These are phyloP conservation scores for Himantopus leucocephalus DNA, from an alignment of 2,113 vertebrate genomes.

Conservation along the genomic window DNA sequence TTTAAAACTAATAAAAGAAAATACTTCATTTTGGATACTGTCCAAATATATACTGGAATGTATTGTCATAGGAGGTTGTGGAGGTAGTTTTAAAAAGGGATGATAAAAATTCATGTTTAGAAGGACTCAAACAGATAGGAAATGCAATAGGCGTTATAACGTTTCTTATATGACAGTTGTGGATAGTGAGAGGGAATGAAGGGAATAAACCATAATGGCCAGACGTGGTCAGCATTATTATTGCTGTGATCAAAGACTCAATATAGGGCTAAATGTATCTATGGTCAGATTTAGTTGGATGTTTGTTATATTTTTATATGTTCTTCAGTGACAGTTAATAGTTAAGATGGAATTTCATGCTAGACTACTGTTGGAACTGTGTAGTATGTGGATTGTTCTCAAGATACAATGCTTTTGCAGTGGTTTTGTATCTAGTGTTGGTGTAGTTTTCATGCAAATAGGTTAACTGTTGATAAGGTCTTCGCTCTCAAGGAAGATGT, in stretches of 20 bases:
- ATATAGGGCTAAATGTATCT: neutral
- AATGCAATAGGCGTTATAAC: neutral
- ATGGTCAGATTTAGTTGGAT: neutral
- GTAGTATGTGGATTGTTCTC: neutral
- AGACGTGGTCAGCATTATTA: neutral
- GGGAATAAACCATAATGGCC: neutral
- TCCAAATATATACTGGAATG: neutral
- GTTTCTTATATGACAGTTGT: neutral
- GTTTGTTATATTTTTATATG: neutral
- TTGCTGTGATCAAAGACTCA: neutral
- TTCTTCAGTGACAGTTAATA: neutral
- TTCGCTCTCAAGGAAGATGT: neutral
- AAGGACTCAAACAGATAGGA: neutral
- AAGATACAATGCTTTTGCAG: neutral
- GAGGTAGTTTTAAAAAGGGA: neutral
- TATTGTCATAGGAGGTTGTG: neutral
- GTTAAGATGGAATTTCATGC: neutral
- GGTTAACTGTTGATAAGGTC: neutral
- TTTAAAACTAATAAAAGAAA: neutral
- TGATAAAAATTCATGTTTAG: neutral
- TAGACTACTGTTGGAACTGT: neutral
- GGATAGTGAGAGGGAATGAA: neutral
- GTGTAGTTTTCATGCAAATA: neutral
- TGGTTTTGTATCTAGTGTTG: neutral
- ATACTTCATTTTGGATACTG: neutral